Percentiles rank a stretch among this genome's conserved stretches.
These are phyloP conservation scores for Drosophila jambulina DNA, from an alignment of 1,140 invertebrate species.

Conservation along the genomic window DNA sequence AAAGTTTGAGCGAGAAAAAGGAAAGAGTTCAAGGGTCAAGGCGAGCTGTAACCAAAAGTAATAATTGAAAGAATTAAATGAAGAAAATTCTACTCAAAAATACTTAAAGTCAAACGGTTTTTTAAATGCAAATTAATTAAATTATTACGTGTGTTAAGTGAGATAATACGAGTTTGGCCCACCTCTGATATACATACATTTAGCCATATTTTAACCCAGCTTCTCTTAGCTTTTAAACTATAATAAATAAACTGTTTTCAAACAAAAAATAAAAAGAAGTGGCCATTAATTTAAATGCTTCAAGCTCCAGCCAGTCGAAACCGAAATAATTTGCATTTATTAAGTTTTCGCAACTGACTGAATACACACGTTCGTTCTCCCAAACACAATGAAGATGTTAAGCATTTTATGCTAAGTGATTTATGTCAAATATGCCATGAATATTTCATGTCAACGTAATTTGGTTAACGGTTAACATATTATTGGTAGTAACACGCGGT, in stretches of 20 bases:
- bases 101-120: not conserved
- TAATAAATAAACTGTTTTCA: slow-evolving; percentile 7
- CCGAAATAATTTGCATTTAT: slow-evolving; percentile 42
- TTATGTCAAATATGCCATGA: slow-evolving; percentile 45
- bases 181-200: not conserved
- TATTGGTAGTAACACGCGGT: slow-evolving; percentile 24
- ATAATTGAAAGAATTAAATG: slow-evolving; percentile 43
- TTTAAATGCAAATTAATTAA: not conserved
- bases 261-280: slow-evolving; percentile 4
- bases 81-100: not conserved
- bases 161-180: slow-evolving; percentile 3
- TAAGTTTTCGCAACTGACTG: slow-evolving; percentile 7
- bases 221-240: slow-evolving; percentile 5
- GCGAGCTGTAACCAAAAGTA: slow-evolving; percentile 10
- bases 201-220: not conserved
- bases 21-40: slow-evolving; percentile 36
- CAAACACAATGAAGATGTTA: slow-evolving; percentile 48
- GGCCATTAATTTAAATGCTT: slow-evolving; percentile 36
- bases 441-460: slow-evolving; percentile 52
- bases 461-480: slow-evolving; percentile 54
- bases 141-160: slow-evolving; percentile 1
- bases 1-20: slow-evolving; percentile 3
- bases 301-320: slow-evolving; percentile 15
- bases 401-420: slow-evolving; percentile 51
- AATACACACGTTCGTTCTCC: slow-evolving; percentile 1